Conservation (phyloP, 2,888 invertebrate species). For the Macrophya annulata region DNA sequence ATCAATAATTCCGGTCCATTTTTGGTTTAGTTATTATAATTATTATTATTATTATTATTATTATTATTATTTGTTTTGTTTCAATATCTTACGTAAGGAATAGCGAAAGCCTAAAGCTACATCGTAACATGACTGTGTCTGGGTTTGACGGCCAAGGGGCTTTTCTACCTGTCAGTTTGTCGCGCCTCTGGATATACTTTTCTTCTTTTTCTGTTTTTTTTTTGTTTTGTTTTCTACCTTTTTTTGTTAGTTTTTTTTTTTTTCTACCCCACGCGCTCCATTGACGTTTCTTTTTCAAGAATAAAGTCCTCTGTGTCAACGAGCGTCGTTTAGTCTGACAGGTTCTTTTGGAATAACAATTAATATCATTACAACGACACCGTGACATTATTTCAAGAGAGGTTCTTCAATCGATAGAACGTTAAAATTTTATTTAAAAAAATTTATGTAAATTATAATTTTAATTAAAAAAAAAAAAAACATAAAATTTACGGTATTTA, state of each 20-base stretch:
- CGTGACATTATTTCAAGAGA: background rate
- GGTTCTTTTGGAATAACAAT: background rate
- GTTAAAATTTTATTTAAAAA: background rate
- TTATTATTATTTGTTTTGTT: background rate
- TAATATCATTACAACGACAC: background rate
- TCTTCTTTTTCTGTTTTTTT: background rate
- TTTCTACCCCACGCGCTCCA: background rate
- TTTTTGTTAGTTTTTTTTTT: background rate
- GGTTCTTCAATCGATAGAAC: background rate
- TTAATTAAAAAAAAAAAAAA: too few relatives aligned
- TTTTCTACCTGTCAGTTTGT: constrained; percentile 46
- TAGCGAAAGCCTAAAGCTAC: background rate
- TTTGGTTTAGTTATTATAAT: background rate
- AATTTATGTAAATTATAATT: background rate
- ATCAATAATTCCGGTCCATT: background rate
- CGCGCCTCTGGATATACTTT: constrained; percentile 2
- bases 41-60: too few relatives aligned
- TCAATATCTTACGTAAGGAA: background rate
- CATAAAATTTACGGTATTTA: background rate
- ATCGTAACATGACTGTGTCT: constrained; percentile 9
- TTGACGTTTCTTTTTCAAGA: constrained; percentile 23
- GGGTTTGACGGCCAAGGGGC: constrained; percentile 33
- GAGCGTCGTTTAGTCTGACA: background rate
- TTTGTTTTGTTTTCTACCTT: background rate
- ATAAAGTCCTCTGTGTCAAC: constrained; percentile 23